Evolutionary conservation across 2,888 invertebrate species (phyloP).

Genomic region (Thymelicus acteon): DNA sequence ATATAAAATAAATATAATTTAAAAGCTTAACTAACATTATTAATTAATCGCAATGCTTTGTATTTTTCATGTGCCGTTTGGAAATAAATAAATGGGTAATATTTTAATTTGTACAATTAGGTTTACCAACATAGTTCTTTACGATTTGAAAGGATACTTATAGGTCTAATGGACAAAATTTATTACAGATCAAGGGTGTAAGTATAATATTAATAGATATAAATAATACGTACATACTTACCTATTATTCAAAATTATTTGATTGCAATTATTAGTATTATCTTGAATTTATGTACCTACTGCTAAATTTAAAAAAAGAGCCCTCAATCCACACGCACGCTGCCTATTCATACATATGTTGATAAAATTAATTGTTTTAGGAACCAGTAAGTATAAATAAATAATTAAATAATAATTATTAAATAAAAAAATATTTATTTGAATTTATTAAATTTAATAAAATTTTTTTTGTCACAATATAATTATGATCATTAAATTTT

Average conservation of each 20-base stretch:
- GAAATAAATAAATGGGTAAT: neutral
- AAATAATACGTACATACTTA: no score
- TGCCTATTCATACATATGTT: neutral
- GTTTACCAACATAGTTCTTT: no score
- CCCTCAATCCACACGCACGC: no score
- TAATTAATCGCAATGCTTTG: neutral
- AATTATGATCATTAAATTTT: no score
- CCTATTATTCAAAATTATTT: no score
- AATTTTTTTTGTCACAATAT: no score
- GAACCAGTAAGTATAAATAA: constrained; percentile 2
- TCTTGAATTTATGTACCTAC: no score
- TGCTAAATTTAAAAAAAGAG: no score
- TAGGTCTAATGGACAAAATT: neutral
- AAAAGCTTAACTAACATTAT: neutral
- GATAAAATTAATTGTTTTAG: neutral
- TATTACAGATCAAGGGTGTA: neutral
- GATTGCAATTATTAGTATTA: no score
- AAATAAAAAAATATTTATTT: neutral
- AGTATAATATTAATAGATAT: neutral
- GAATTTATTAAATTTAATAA: neutral
- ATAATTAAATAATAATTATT: no score
- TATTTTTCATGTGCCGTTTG: neutral
- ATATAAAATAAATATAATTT: no score
- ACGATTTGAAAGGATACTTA: neutral
- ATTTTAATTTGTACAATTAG: neutral